A percentile compares a stretch with the other conserved stretches of the same genome.
Conservation (phyloP, 2,797 vertebrate genomes). For the Rhinophrynus dorsalis region DNA sequence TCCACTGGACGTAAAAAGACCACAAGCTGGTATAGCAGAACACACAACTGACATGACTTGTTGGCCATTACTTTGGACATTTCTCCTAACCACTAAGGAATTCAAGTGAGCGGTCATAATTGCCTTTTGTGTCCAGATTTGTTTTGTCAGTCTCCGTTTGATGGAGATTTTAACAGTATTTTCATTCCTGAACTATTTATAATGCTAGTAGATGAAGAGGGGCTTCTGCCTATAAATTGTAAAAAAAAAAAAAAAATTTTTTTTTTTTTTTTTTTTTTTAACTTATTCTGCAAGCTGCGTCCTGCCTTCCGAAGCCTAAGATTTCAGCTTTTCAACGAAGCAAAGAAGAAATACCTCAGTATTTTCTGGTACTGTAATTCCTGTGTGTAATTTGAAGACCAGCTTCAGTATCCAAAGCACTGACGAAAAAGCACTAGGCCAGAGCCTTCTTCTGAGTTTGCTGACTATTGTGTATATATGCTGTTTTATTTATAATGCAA, state of each 20-base stretch:
- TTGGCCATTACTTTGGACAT: conserved; percentile 55
- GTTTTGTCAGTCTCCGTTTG: conserved; percentile 58
- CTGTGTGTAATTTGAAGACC: conserved; percentile 72
- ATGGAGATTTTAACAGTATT: conserved; percentile 71
- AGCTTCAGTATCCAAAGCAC: conserved; percentile 70
- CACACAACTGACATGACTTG: conserved; percentile 48
- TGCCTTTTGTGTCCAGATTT: conserved; percentile 56
- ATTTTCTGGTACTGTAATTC: conserved; percentile 74
- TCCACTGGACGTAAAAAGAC: neutral
- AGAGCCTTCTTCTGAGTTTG: conserved; percentile 71
- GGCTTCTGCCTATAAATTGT: conserved; percentile 27
- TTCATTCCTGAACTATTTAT: conserved; percentile 61
- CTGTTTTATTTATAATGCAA: conserved; percentile 88
- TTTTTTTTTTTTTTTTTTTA: conserved; percentile 61
- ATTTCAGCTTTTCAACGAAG: conserved; percentile 66
- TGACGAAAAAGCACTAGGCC: conserved; percentile 74
- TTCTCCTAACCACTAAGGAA: conserved; percentile 50
- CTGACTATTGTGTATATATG: conserved; percentile 80
- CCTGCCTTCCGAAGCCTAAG: conserved; percentile 60
- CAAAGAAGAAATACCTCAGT: conserved; percentile 92
- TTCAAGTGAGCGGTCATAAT: conserved; percentile 55
- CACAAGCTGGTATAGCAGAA: neutral
- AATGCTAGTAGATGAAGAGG: conserved; percentile 14
- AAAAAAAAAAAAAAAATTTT: neutral
- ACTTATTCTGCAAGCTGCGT: conserved; percentile 70